Conservation (phyloP, 2,888 invertebrate genomes). For the Sthenelais limicola region DNA sequence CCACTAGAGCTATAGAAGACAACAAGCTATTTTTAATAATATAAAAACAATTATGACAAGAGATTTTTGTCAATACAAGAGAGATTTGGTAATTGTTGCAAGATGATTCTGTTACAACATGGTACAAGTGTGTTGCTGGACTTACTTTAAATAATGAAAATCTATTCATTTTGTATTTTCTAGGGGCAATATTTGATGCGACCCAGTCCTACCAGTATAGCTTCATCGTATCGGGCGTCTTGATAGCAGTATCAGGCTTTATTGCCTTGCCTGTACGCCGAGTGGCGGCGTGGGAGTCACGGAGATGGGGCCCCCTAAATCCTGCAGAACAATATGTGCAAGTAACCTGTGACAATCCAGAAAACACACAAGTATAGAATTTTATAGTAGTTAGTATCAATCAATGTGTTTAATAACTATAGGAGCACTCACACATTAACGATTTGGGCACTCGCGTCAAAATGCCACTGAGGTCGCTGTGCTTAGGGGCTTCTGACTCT, state of each 20-base stretch:
- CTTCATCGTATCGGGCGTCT: conserved; percentile 49
- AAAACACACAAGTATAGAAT: too few relatives aligned
- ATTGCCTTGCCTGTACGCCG: conserved; percentile 50
- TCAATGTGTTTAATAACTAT: too few relatives aligned
- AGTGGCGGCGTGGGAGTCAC: conserved; percentile 49
- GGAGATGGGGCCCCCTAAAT: conserved; percentile 1
- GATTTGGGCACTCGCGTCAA: too few relatives aligned
- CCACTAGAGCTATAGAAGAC: too few relatives aligned
- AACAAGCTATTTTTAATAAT: conserved; percentile 6
- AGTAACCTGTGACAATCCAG: too few relatives aligned
- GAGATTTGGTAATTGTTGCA: background rate
- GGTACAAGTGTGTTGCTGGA: background rate
- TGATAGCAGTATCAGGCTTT: conserved; percentile 50
- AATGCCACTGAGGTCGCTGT: too few relatives aligned
- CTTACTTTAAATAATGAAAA: background rate
- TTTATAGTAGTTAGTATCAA: too few relatives aligned
- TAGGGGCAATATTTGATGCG: conserved; percentile 50
- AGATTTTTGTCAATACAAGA: background rate
- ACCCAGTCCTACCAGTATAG: conserved; percentile 49
- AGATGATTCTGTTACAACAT: background rate
- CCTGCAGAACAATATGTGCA: too few relatives aligned
- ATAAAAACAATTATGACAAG: background rate
- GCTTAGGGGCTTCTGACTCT: too few relatives aligned
- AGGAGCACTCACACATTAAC: too few relatives aligned
- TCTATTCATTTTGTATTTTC: background rate